phyloP scores from a whole-genome alignment of 2,888 invertebrate species.

The Amphiduros pacificus region DNA sequence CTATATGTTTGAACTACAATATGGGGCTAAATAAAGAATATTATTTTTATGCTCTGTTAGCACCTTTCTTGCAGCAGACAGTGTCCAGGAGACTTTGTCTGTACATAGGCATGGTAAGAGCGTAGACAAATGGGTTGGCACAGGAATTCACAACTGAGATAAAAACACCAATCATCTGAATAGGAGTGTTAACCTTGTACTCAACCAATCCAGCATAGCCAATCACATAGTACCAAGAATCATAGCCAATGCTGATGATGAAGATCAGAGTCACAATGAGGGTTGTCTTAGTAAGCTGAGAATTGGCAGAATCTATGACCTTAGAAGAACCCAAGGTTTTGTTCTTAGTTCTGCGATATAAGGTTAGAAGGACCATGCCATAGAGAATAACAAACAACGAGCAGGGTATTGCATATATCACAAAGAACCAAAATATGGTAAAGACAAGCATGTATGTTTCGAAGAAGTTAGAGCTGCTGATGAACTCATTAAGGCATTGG shows the following conservation, averaged over 20 bases:
- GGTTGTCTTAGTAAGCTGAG: background rate
- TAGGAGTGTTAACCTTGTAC: background rate
- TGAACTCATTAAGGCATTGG: slow-evolving; percentile 22
- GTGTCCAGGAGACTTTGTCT: slow-evolving; percentile 4
- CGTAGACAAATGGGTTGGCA: background rate
- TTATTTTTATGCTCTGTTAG: too few relatives aligned
- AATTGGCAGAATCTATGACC: background rate
- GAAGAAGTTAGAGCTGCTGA: slow-evolving; percentile 16
- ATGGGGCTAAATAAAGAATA: too few relatives aligned
- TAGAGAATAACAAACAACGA: background rate
- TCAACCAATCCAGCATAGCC: background rate
- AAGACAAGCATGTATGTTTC: background rate
- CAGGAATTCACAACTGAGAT: background rate
- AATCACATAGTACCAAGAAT: background rate
- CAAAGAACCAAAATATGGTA: background rate
- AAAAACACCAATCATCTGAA: background rate
- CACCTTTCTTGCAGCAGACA: too few relatives aligned
- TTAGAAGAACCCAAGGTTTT: background rate
- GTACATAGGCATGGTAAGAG: background rate
- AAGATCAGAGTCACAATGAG: background rate
- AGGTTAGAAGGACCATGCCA: background rate
- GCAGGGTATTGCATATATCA: background rate
- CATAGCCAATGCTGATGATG: background rate
- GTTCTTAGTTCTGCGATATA: background rate
- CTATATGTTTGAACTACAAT: too few relatives aligned